Evolutionary conservation across 2,797 vertebrate genomes (phyloP).

Genomic region (Staurois parvus): DNA sequence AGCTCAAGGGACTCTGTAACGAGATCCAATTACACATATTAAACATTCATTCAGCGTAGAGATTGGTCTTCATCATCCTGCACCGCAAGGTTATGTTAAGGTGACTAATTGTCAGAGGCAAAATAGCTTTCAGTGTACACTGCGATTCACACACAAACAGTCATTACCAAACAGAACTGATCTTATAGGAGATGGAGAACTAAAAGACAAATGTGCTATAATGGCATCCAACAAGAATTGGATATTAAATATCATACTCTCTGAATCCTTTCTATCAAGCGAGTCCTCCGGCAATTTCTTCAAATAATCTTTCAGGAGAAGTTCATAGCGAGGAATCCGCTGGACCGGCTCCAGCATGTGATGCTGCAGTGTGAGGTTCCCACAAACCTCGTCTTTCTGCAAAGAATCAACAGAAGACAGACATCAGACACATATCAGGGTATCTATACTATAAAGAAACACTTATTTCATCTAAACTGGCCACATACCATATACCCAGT

Average conservation of each 20-base stretch:
- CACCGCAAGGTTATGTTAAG: slow-evolving; percentile 40
- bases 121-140: neutral
- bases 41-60: slow-evolving; percentile 39
- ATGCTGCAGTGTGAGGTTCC: slow-evolving; percentile 95
- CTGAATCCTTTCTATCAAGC: slow-evolving; percentile 88
- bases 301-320: slow-evolving; percentile 95
- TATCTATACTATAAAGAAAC: neutral
- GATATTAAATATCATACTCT: slow-evolving; percentile 81
- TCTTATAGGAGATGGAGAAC: neutral
- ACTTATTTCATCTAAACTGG: neutral
- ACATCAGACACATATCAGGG: slow-evolving; percentile 15
- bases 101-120: slow-evolving; percentile 8
- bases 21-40: slow-evolving; percentile 57
- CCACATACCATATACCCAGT: too few species aligned
- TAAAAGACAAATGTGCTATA: neutral
- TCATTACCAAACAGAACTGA: neutral
- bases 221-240: slow-evolving; percentile 1
- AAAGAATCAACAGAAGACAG: slow-evolving; percentile 29
- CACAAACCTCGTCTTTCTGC: slow-evolving; percentile 94
- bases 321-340: slow-evolving; percentile 94
- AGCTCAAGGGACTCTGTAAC: slow-evolving; percentile 92
- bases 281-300: slow-evolving; percentile 91
- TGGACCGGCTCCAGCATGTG: slow-evolving; percentile 98
- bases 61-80: neutral
- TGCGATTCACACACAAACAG: neutral